These are phyloP conservation scores for Datnioides undecimradiatus DNA, from an alignment of 2,113 vertebrate genomes.

Conservation along the genomic window DNA sequence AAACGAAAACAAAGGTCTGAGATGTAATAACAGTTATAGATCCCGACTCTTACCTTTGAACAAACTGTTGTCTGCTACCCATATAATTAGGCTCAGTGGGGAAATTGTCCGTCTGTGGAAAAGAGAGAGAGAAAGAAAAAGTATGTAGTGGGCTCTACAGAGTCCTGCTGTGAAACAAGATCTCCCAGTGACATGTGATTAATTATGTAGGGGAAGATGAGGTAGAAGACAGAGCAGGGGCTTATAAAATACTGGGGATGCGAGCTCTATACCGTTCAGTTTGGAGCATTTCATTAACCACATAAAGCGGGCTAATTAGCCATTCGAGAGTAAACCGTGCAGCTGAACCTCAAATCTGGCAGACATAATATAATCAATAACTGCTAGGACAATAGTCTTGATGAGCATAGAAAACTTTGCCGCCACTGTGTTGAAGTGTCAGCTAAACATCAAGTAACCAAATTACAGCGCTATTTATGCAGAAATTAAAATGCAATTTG, in stretches of 20 bases:
- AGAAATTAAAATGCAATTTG: conserved; percentile 42
- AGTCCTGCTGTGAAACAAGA: conserved; percentile 91
- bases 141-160: conserved; percentile 89
- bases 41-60: conserved; percentile 97
- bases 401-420: conserved; percentile 45
- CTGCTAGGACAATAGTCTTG: conserved; percentile 33
- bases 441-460: conserved; percentile 14
- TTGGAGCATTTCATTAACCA: conserved; percentile 91
- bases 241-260: conserved; percentile 8
- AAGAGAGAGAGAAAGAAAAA: conserved; percentile 81
- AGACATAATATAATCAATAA: conserved; percentile 48
- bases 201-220: conserved; percentile 87
- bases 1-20: conserved; percentile 47
- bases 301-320: conserved; percentile 89
- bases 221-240: conserved; percentile 36
- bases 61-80: conserved; percentile 99
- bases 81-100: conserved; percentile 99
- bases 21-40: conserved; percentile 51
- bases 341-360: conserved; percentile 55
- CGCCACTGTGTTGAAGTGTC: not conserved
- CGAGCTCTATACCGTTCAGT: conserved; percentile 60
- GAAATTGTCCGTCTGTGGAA: conserved; percentile 99
- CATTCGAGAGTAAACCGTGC: conserved; percentile 76
- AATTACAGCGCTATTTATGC: conserved; percentile 8
- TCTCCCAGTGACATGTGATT: conserved; percentile 92